Percentiles rank a stretch among this genome's conserved stretches.
phyloP scores from a whole-genome alignment of 2,797 vertebrate species.

The Pangasius djambal region DNA sequence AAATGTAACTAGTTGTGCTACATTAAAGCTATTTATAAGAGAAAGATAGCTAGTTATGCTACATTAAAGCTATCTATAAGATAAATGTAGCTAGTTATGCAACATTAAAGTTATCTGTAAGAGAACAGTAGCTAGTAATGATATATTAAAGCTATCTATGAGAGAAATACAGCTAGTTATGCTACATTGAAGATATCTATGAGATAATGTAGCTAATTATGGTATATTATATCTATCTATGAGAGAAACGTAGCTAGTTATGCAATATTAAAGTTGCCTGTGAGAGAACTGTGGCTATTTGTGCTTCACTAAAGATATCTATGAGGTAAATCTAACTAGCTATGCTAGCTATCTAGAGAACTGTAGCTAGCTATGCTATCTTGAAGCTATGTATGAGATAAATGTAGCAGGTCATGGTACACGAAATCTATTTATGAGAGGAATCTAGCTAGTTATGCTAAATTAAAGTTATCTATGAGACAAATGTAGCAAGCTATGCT shows the following conservation, averaged over 20 bases:
- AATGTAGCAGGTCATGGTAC: neutral
- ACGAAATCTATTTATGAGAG: too few species aligned
- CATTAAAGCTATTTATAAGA: neutral
- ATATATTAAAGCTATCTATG: neutral
- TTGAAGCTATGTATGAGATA: neutral
- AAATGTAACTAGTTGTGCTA: neutral
- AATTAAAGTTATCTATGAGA: neutral
- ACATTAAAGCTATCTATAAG: neutral
- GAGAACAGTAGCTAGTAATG: neutral
- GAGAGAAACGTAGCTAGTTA: neutral
- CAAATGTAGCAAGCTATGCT: neutral
- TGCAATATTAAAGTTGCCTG: neutral
- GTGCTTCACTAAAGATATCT: neutral
- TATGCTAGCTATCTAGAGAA: neutral
- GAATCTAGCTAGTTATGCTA: neutral
- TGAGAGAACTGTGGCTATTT: neutral
- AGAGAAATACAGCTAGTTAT: neutral
- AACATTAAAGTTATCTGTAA: neutral
- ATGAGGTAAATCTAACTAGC: neutral
- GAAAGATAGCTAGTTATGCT: neutral
- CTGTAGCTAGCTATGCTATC: neutral
- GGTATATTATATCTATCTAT: neutral
- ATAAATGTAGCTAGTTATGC: neutral
- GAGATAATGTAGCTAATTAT: neutral
- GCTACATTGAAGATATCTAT: neutral